A percentile compares a stretch with the other conserved stretches of the same genome.
phyloP scores from a whole-genome alignment of 2,797 vertebrate species.

The Prunella strophiata region DNA sequence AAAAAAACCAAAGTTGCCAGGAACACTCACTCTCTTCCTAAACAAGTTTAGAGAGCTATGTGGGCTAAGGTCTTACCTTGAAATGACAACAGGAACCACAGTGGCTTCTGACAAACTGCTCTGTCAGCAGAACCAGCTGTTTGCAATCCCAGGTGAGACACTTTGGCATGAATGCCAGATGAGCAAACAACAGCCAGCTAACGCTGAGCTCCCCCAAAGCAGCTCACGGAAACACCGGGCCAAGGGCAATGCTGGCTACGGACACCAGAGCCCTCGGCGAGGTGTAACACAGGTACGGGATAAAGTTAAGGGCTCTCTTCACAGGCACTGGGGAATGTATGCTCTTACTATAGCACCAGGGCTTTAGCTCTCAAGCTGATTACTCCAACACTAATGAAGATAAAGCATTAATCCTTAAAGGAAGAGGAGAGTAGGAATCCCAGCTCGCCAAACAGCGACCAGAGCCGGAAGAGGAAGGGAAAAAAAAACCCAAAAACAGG shows the following conservation, averaged over 20 bases:
- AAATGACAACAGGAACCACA: not conserved
- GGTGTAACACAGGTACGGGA: fast-evolving
- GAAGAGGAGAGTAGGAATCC: fast-evolving
- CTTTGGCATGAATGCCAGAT: not conserved
- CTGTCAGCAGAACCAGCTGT: not conserved
- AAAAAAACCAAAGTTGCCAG: not conserved
- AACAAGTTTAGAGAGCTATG: not conserved
- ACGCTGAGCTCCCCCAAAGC: not conserved
- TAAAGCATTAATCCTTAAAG: not conserved
- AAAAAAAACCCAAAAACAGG: not conserved
- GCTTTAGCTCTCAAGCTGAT: not conserved
- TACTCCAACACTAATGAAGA: not conserved
- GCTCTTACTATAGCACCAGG: not conserved
- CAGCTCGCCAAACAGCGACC: not conserved
- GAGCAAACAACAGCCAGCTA: not conserved
- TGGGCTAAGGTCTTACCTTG: not conserved
- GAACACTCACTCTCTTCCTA: not conserved
- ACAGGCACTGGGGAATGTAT: fast-evolving
- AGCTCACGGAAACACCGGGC: fast-evolving
- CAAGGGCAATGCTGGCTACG: fast-evolving
- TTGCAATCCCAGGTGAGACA: not conserved
- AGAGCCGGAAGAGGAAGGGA: not conserved
- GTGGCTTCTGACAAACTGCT: not conserved
- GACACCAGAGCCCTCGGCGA: fast-evolving
- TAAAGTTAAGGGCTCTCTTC: not conserved